Evolutionary conservation across 2,888 invertebrate genomes (phyloP), one percentile per base, ranked within the genome.

Genomic region (Sthenelais limicola): DNA sequence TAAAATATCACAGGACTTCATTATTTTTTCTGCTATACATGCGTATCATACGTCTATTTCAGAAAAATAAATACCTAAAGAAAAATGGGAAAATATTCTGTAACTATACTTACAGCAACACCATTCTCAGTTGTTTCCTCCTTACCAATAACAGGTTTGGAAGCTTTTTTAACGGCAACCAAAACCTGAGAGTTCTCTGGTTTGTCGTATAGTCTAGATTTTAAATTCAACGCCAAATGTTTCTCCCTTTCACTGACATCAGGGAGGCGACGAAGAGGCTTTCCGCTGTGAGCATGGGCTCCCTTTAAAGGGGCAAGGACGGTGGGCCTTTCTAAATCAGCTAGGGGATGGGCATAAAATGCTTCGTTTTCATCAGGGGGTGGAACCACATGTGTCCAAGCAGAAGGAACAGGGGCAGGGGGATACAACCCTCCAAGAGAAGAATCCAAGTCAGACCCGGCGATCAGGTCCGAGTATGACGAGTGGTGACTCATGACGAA

Each of bases 141-240:
- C n/a, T n/a, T n/a, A n/a, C n/a, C n/a, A n/a, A n/a, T n/a, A n/a
- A n/a, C n/a, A n/a, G n/a, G n/a, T n/a, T n/a, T n/a, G n/a, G n/a
- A n/a, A n/a, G n/a, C n/a, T n/a, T 43, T 38, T 4, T 49, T 43
- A 7, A 73, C 70, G 24, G 62, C 62, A n/a, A n/a, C 18, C 21
- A 73, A 33, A 1, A 67, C 73, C 2, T 58, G 62, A 38, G 62
- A 48, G 56, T 73, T 58, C 51, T 73, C 73, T 1, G 73, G 69
- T n/a, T 51, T 1, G 51, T 73, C 69, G 70, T 73, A 73, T 7
- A 73, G 32, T 0, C 73, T 28, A 15, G 47, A 33, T 21, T 48
- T 52, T 18, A 73, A 30, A 49, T 72, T 54, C 15, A 24, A 24
- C 1, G 62, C 62, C 35, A 62, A 26, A 21, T 24, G 9, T 28